These are phyloP conservation scores for Rousettus madagascariensis DNA, from an alignment of 2,797 vertebrate species.

Conservation along the genomic window DNA sequence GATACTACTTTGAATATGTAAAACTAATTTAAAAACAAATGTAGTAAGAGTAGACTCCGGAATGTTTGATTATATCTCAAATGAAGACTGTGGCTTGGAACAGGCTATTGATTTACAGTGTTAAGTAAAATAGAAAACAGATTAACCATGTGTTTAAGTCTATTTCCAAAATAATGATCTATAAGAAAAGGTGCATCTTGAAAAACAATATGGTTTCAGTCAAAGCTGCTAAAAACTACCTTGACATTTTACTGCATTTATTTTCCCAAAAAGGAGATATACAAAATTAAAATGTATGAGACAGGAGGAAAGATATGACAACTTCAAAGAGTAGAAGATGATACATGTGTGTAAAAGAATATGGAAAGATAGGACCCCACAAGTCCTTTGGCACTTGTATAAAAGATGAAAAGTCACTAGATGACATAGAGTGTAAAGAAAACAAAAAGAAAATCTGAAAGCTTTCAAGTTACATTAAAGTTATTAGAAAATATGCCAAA, in stretches of 20 bases:
- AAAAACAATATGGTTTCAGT: conserved; percentile 28
- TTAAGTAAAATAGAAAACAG: background rate
- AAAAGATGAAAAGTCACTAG: conserved; percentile 70
- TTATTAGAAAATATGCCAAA: conserved; percentile 66
- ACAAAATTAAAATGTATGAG: conserved; percentile 35
- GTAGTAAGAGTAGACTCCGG: background rate
- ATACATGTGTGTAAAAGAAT: background rate
- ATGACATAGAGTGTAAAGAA: conserved; percentile 38
- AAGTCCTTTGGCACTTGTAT: conserved; percentile 25
- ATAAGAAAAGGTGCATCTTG: background rate
- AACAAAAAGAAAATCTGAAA: conserved; percentile 63
- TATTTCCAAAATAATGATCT: conserved; percentile 26
- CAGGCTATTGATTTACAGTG: background rate
- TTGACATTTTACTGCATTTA: conserved; percentile 9
- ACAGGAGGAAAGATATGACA: conserved; percentile 38
- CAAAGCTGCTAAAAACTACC: conserved; percentile 37
- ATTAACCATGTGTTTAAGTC: conserved; percentile 9
- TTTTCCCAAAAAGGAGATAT: background rate
- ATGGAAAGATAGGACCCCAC: background rate
- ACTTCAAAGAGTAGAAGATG: conserved; percentile 66
- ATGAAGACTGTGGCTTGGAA: background rate
- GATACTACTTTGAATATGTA: background rate
- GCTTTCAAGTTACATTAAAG: conserved; percentile 77
- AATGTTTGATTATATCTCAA: background rate
- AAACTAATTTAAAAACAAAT: conserved; percentile 37